A percentile compares a stretch with the other conserved stretches of the same genome.
Conservation (phyloP, 2,888 invertebrate genomes). For the Nephrotoma appendiculata region DNA sequence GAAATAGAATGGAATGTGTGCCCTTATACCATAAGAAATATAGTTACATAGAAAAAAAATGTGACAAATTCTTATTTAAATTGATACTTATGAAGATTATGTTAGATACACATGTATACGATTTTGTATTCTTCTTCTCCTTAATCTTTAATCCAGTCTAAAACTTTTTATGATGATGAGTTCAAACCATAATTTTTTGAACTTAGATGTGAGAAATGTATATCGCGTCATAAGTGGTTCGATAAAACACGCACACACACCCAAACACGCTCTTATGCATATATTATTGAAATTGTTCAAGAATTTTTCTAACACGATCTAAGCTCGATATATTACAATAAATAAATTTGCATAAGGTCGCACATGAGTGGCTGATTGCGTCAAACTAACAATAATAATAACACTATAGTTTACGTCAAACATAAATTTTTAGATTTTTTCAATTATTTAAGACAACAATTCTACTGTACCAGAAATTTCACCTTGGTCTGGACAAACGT, state of each 20-base stretch:
- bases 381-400: background rate
- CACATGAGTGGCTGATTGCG: background rate
- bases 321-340: background rate
- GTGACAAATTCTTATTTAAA: background rate
- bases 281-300: background rate
- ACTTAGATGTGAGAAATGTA: background rate
- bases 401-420: background rate
- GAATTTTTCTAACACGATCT: background rate
- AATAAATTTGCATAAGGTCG: background rate
- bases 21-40: background rate
- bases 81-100: background rate
- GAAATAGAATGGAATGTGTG: background rate
- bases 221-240: background rate
- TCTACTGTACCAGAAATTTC: no score
- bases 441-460: no score
- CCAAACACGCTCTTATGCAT: background rate
- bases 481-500: no score
- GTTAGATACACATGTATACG: background rate
- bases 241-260: background rate
- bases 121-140: background rate
- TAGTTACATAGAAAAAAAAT: background rate
- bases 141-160: background rate
- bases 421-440: background rate
- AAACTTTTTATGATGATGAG: background rate
- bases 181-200: background rate